A percentile compares a stretch with the other conserved stretches of the same genome.
These are phyloP conservation scores for Empidonax traillii DNA, from an alignment of 2,113 vertebrate species.

Conservation along the genomic window DNA sequence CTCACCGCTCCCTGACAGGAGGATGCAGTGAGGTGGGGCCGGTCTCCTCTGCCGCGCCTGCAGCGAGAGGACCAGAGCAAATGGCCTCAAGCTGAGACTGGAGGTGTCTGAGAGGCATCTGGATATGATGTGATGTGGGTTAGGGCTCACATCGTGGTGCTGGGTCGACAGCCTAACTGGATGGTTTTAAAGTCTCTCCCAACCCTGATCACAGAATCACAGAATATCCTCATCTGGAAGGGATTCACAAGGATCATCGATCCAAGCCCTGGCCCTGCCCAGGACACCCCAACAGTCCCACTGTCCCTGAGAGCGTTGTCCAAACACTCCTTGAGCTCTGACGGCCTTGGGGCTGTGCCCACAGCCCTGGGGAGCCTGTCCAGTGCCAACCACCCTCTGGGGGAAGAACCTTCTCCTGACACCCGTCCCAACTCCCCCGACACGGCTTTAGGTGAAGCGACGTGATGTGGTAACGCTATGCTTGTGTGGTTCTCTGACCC, in stretches of 20 bases:
- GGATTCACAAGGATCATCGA: fast-evolving
- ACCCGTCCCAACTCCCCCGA: fast-evolving
- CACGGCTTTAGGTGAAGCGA: fast-evolving
- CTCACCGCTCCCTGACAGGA: not conserved
- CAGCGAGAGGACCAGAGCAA: not conserved
- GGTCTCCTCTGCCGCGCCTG: not conserved
- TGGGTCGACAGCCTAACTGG: not conserved
- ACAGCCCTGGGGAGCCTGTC: not conserved
- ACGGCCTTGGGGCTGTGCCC: not conserved
- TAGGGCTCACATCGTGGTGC: not conserved
- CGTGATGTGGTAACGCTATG: too few species aligned
- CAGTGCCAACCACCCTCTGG: not conserved
- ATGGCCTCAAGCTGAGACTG: not conserved
- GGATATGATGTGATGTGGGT: not conserved
- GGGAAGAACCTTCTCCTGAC: fast-evolving
- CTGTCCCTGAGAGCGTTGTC: fast-evolving
- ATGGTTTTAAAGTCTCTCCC: not conserved
- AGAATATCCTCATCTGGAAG: not conserved
- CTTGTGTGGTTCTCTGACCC: not conserved
- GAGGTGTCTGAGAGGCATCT: not conserved
- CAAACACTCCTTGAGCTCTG: fast-evolving
- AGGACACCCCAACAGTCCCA: not conserved
- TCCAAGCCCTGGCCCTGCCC: not conserved
- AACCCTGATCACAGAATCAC: not conserved
- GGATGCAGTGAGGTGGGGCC: fast-evolving